Evolutionary conservation across 2,888 invertebrate species (phyloP).

Genomic region (Rhagonycha lutea): DNA sequence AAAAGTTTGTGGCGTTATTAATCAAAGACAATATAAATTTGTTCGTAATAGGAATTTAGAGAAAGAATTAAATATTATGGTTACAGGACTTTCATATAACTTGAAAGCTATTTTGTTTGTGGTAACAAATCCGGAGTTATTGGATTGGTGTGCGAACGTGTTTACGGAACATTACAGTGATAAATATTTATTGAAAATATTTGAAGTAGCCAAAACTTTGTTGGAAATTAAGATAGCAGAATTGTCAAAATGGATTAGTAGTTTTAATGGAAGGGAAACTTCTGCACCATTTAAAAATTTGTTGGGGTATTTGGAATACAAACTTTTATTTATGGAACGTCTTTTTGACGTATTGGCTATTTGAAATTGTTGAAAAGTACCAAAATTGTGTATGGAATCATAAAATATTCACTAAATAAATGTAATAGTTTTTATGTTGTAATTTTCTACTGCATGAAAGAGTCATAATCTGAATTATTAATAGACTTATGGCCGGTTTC

Average conservation of each 20-base stretch:
- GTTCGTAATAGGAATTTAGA: slow-evolving; percentile 65
- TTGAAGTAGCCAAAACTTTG: slow-evolving; percentile 14
- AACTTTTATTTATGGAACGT: slow-evolving; percentile 18
- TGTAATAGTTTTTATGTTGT: too few species aligned
- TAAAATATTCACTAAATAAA: too few species aligned
- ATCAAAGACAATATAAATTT: slow-evolving; percentile 60
- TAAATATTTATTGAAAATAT: slow-evolving; percentile 21
- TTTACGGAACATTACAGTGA: slow-evolving; percentile 31
- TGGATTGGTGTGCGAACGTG: slow-evolving; percentile 34
- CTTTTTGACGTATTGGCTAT: neutral
- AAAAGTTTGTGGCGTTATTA: slow-evolving; percentile 50
- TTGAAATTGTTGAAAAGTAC: neutral
- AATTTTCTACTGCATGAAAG: too few species aligned
- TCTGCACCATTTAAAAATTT: neutral
- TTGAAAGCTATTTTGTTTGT: slow-evolving; percentile 55
- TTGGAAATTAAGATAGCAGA: slow-evolving; percentile 15
- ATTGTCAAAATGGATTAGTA: neutral
- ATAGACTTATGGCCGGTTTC: too few species aligned
- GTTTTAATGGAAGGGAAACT: neutral
- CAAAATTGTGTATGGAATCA: too few species aligned
- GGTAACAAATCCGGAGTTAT: slow-evolving; percentile 25
- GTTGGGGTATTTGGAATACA: slow-evolving; percentile 25
- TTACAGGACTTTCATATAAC: slow-evolving; percentile 69
- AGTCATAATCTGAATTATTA: too few species aligned
- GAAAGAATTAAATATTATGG: slow-evolving; percentile 66